Evolutionary conservation across 1,140 invertebrate species (phyloP).

Genomic region (Eciton burchellii): DNA sequence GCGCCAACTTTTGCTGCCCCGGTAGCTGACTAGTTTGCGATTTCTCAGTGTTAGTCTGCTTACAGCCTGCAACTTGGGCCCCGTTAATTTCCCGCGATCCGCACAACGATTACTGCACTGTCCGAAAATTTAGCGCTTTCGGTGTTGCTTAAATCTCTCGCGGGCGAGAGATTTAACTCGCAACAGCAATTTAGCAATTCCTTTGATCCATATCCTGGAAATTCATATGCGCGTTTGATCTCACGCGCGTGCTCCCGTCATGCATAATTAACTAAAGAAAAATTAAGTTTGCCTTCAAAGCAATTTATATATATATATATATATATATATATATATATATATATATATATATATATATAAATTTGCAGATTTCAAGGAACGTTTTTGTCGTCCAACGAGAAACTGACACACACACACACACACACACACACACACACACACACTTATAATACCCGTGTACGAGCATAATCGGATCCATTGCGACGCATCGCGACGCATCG

Average conservation of each 20-base stretch:
- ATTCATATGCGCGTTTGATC: too few species aligned
- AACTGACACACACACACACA: too few species aligned
- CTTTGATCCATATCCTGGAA: background rate
- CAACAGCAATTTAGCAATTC: conserved; percentile 7
- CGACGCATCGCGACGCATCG: background rate
- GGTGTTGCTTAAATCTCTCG: conserved; percentile 63
- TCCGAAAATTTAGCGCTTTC: conserved; percentile 65
- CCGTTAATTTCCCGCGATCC: conserved; percentile 72
- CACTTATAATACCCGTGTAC: too few species aligned
- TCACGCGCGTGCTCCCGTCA: conserved; percentile 33
- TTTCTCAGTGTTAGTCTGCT: conserved; percentile 53
- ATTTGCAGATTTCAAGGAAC: background rate
- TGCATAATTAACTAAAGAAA: conserved; percentile 58
- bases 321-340: too few species aligned
- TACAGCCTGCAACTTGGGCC: conserved; percentile 54
- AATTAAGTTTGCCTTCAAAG: background rate
- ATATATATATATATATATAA: background rate
- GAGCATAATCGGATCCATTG: background rate
- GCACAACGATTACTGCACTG: conserved; percentile 62
- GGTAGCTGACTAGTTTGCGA: conserved; percentile 56
- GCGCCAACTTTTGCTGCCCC: conserved; percentile 61
- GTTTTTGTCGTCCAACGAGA: too few species aligned
- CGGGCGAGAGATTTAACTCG: conserved; percentile 47
- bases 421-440: too few species aligned
- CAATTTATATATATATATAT: too few species aligned